Percentiles rank a stretch among this genome's conserved stretches.
Conservation (phyloP, 2,113 vertebrate species). For the Rhipidura dahli region DNA sequence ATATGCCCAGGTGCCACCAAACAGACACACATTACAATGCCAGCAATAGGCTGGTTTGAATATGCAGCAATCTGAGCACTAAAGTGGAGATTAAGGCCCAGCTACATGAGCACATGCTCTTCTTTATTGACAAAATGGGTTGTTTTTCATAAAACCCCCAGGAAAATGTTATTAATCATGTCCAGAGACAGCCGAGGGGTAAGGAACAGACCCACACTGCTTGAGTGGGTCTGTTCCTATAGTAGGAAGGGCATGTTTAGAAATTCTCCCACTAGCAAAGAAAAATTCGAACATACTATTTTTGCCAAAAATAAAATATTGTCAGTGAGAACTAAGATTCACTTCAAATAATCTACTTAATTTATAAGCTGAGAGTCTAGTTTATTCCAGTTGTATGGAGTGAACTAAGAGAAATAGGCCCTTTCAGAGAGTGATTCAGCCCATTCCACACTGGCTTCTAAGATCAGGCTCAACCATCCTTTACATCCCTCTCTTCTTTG, state of each 20-base stretch:
- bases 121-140: background rate
- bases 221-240: background rate
- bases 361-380: background rate
- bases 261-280: background rate
- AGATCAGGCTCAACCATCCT: background rate
- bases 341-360: background rate
- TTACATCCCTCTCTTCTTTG: background rate
- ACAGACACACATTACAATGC: background rate
- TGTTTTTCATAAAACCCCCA: background rate
- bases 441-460: background rate
- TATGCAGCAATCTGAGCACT: background rate
- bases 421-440: background rate
- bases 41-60: background rate
- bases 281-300: background rate
- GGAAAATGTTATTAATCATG: background rate
- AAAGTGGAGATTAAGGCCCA: background rate
- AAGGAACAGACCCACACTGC: background rate
- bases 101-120: fast-evolving
- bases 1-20: background rate
- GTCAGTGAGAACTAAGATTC: background rate
- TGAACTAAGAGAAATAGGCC: background rate
- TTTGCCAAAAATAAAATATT: background rate
- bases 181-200: background rate
- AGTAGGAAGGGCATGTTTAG: background rate
- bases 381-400: background rate